Conservation (phyloP, 2,113 vertebrate genomes). For the Poeciliopsis occidentalis region DNA sequence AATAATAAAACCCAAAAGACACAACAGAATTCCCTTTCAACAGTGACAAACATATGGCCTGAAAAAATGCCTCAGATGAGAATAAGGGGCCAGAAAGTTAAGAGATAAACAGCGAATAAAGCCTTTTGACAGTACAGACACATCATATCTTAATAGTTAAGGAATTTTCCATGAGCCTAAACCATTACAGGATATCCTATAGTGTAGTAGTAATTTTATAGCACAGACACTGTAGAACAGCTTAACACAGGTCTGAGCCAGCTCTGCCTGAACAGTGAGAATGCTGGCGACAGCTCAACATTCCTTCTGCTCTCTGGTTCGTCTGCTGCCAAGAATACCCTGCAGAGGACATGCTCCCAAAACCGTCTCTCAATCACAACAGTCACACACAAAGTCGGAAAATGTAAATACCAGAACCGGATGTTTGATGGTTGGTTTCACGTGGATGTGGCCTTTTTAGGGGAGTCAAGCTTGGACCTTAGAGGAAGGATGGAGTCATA, state of each 20-base stretch:
- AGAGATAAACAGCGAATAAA: neutral
- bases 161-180: slow-evolving; percentile 25
- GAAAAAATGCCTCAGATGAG: slow-evolving; percentile 3
- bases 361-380: slow-evolving; percentile 50
- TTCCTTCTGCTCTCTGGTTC: slow-evolving; percentile 63
- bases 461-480: slow-evolving; percentile 28
- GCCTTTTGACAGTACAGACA: neutral
- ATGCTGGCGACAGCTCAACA: slow-evolving; percentile 71
- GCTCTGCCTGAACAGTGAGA: slow-evolving; percentile 65
- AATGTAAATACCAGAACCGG: slow-evolving; percentile 17
- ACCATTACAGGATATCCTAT: slow-evolving; percentile 25
- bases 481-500: slow-evolving; percentile 1
- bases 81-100: neutral
- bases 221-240: slow-evolving; percentile 50
- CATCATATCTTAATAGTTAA: neutral
- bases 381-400: slow-evolving; percentile 41
- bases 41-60: neutral
- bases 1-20: slow-evolving; percentile 38
- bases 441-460: slow-evolving; percentile 27
- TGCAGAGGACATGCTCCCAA: slow-evolving; percentile 56
- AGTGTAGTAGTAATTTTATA: slow-evolving; percentile 5
- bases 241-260: slow-evolving; percentile 63
- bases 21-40: slow-evolving; percentile 1
- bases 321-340: slow-evolving; percentile 56
- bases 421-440: slow-evolving; percentile 28